Conservation (phyloP, 2,113 vertebrate genomes). For the Daboia siamensis region DNA sequence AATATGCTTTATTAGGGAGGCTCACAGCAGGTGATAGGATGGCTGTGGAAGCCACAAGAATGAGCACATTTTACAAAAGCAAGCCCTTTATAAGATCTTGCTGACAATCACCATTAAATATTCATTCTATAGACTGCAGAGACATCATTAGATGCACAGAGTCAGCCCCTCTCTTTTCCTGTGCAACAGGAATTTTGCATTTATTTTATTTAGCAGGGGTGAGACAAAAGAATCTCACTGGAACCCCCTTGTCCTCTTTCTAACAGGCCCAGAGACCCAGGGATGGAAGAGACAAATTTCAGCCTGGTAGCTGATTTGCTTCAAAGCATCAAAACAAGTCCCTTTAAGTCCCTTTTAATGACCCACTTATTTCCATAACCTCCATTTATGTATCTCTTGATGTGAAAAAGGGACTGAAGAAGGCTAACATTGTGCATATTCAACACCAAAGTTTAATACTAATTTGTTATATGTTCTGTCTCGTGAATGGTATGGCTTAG, state of each 20-base stretch:
- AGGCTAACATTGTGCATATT: not conserved
- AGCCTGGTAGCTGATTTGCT: not conserved
- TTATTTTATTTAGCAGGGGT: conserved; percentile 51
- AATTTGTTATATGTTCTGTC: not conserved
- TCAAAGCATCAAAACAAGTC: not conserved
- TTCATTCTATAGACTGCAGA: conserved; percentile 76
- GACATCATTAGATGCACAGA: conserved; percentile 73
- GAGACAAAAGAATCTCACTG: conserved; percentile 24
- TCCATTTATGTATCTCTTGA: not conserved
- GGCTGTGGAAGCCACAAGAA: conserved; percentile 52
- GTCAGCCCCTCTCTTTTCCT: conserved; percentile 47
- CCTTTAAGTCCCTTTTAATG: not conserved
- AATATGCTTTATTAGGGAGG: conserved; percentile 25
- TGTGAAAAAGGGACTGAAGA: not conserved
- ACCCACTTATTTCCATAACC: not conserved
- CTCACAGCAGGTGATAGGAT: conserved; percentile 28
- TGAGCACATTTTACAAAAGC: conserved; percentile 67
- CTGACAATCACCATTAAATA: conserved; percentile 81
- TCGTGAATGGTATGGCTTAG: not conserved
- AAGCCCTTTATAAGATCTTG: conserved; percentile 69
- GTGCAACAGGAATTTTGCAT: conserved; percentile 39
- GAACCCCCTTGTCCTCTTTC: not conserved
- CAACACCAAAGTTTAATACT: not conserved
- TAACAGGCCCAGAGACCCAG: conserved; percentile 2
- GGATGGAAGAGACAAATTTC: not conserved